Percentiles rank a stretch among this genome's conserved stretches.
These are phyloP conservation scores for Cyprinodon brontotheroides DNA, from an alignment of 2,113 vertebrate genomes.

Conservation along the genomic window DNA sequence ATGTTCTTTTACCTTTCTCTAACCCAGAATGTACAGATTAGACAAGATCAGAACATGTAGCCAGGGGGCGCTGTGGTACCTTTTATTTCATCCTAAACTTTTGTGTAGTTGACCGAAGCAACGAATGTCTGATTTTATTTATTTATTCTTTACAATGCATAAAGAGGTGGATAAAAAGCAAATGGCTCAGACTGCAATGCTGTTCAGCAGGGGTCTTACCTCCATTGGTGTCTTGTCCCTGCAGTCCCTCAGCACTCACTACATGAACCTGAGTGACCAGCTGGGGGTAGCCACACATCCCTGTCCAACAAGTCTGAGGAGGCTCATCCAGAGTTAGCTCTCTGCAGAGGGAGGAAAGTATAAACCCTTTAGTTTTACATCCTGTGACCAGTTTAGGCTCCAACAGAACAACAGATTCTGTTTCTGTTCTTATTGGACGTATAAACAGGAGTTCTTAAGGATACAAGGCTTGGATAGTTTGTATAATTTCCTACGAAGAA, in stretches of 20 bases:
- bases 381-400: not conserved
- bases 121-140: conserved; percentile 41
- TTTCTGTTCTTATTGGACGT: not conserved
- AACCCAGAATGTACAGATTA: not conserved
- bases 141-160: conserved; percentile 27
- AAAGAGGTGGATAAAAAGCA: conserved; percentile 11
- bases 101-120: conserved; percentile 40
- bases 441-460: not conserved
- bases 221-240: conserved; percentile 85
- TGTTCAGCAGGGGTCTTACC: conserved; percentile 67
- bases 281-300: conserved; percentile 93
- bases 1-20: too few relatives aligned
- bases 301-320: conserved; percentile 91
- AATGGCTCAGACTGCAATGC: not conserved
- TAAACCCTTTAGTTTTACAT: not conserved
- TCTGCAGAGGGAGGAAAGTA: conserved; percentile 68
- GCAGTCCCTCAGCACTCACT: conserved; percentile 87
- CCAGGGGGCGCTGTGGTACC: conserved; percentile 51
- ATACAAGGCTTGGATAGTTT: too few relatives aligned
- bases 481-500: too few relatives aligned
- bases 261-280: conserved; percentile 95
- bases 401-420: not conserved
- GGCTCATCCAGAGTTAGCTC: conserved; percentile 91
- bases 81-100: conserved; percentile 33
- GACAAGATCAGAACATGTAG: conserved; percentile 4